phyloP scores from a whole-genome alignment of 1,140 invertebrate genomes.

The Drosophila pseudoananassae region DNA sequence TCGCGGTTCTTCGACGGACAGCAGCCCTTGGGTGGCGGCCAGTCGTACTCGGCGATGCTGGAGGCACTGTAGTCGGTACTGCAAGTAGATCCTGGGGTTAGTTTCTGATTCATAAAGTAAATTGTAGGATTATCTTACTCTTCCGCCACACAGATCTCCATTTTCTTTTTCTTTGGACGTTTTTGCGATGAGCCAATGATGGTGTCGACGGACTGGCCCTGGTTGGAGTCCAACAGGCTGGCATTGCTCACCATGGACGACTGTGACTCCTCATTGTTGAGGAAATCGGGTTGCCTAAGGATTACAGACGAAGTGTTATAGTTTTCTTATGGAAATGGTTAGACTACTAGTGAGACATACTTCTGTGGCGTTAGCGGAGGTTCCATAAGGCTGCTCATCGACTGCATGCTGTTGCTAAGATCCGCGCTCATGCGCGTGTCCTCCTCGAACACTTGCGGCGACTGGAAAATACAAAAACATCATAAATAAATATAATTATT shows the following conservation, averaged over 20 bases:
- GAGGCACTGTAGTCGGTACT: slow-evolving; percentile 91
- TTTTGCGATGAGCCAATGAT: slow-evolving; percentile 60
- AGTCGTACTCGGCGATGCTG: slow-evolving; percentile 96
- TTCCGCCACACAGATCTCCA: slow-evolving; percentile 90
- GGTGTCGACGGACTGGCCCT: slow-evolving; percentile 62
- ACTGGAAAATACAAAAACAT: slow-evolving; percentile 24
- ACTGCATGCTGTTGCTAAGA: slow-evolving; percentile 83
- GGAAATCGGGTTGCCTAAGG: slow-evolving; percentile 84
- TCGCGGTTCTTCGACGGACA: slow-evolving; percentile 87
- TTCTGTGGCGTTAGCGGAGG: slow-evolving; percentile 76
- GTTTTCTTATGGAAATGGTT: neutral
- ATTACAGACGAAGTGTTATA: neutral
- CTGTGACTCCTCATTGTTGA: slow-evolving; percentile 91
- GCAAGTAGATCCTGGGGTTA: neutral
- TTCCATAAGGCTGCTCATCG: slow-evolving; percentile 83
- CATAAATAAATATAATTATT: neutral
- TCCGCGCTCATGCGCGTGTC: slow-evolving; percentile 95
- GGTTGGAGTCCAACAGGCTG: slow-evolving; percentile 75
- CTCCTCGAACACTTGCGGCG: slow-evolving; percentile 90
- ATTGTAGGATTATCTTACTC: slow-evolving; percentile 74
- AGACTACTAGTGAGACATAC: slow-evolving; percentile 27
- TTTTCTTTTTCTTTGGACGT: slow-evolving; percentile 88
- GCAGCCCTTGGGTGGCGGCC: slow-evolving; percentile 89
- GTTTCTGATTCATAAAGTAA: neutral
- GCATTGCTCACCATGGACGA: slow-evolving; percentile 89